Base-by-base conservation (phyloP, 2,888 invertebrate species). In the Biston stratarius region DNA sequence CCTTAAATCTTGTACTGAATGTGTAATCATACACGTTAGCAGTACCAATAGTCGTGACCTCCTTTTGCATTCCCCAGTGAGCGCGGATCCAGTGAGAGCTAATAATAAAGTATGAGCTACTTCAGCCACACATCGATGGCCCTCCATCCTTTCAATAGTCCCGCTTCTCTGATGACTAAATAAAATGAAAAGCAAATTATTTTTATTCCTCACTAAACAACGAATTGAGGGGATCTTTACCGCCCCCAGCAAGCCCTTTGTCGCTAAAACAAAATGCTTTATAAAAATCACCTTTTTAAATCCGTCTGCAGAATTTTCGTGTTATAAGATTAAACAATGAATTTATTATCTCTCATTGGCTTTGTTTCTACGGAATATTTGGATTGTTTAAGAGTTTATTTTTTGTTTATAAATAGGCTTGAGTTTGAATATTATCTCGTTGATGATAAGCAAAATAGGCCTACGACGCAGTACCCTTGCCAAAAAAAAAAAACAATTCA, bases 61-160 rank as follows among this genome's bases (percentile, higher is more conserved):
- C 88, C 86, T 91, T 92, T 85, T 78, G 78, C 82, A 83, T 86
- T 88, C 86, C 87, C 89, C 83, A 79, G 79, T 76, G 79, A 83
- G 79, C 74, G 73, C 78, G 82, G 81, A 86, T 80, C 81, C 85
- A 83, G 81, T 85, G 78, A 81, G 79, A 88, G 90, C 90, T 90
- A 92, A 93, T 94, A 92, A 92, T 89, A 90, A 91, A 91, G 88
- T 87, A 88, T 84, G 85, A 87, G 84, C 86, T 88, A 82, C 83
- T 83, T 74, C 78, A 74, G 83, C 86, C 78, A 80, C 84, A 78
- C 88, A 84, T 89, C 88, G 85, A 92, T 87, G 85, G 84, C 85
- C 79, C 92, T 92, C 77, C 85, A 89, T 77, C 80, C 86, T 88
- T 89, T 89, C 87, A 90, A 85, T 82, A 81, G 80, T 83, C 80